Evolutionary conservation across 1,140 invertebrate genomes (phyloP).

Genomic region (Hyphantria cunea): DNA sequence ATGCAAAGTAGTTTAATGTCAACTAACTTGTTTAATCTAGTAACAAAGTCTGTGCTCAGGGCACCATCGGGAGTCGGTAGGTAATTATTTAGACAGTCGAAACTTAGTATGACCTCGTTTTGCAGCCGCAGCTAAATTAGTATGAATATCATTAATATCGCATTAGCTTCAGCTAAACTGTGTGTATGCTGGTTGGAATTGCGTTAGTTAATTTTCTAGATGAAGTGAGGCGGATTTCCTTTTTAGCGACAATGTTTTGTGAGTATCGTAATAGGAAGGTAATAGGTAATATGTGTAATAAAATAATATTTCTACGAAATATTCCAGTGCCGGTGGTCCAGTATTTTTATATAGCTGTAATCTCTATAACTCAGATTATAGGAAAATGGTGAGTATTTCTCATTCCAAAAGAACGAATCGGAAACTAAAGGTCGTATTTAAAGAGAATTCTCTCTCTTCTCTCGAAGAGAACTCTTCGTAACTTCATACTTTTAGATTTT

Average conservation of each 20-base stretch:
- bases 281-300: too few species aligned
- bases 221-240: constrained; percentile 21
- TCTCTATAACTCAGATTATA: too few species aligned
- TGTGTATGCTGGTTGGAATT: constrained; percentile 18
- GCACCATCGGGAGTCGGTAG: constrained; percentile 43
- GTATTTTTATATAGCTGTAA: too few species aligned
- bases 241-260: background rate
- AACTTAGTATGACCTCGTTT: constrained; percentile 62
- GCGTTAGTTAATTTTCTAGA: constrained; percentile 24
- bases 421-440: too few species aligned
- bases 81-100: constrained; percentile 71
- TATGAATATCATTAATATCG: constrained; percentile 65
- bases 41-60: constrained; percentile 35
- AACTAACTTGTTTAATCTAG: constrained; percentile 27
- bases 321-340: too few species aligned
- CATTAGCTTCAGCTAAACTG: constrained; percentile 47
- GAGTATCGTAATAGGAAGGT: too few species aligned
- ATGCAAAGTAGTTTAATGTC: constrained; percentile 21
- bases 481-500: too few species aligned
- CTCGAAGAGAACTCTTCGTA: too few species aligned
- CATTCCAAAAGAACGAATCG: too few species aligned
- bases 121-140: constrained; percentile 57
- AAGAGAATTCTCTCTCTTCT: too few species aligned
- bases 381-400: too few species aligned
- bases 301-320: too few species aligned